Percentiles rank a stretch among this genome's conserved stretches.
These are phyloP conservation scores for Doryteuthis pealeii DNA, from an alignment of 1,140 invertebrate species.

Conservation along the genomic window DNA sequence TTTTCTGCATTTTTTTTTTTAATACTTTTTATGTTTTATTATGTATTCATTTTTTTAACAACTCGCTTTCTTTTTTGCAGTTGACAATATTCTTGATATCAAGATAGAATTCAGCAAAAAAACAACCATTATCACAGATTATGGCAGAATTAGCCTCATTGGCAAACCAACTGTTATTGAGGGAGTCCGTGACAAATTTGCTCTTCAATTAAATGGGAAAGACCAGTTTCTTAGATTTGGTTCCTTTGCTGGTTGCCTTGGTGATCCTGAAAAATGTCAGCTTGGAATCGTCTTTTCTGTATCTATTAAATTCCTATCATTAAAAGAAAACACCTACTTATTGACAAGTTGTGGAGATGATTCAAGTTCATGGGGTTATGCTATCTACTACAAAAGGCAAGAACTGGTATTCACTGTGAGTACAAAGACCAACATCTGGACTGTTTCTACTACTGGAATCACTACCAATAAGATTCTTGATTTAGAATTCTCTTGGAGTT, in stretches of 20 bases:
- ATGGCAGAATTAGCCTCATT: not conserved
- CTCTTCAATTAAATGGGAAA: slow-evolving; percentile 31
- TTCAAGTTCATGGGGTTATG: slow-evolving; percentile 28
- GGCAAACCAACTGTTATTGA: not conserved
- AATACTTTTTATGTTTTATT: too few species aligned
- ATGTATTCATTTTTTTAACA: too few species aligned
- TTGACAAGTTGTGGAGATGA: slow-evolving; percentile 41
- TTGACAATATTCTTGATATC: not conserved
- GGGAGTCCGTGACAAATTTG: not conserved
- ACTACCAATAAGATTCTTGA: slow-evolving; percentile 23
- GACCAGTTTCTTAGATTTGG: slow-evolving; percentile 28
- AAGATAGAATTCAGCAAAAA: not conserved
- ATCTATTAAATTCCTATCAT: slow-evolving; percentile 22
- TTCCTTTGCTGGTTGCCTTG: slow-evolving; percentile 24
- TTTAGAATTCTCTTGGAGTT: slow-evolving; percentile 36
- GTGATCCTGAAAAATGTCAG: slow-evolving; percentile 30
- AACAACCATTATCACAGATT: not conserved
- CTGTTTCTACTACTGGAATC: slow-evolving; percentile 21
- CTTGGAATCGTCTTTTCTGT: slow-evolving; percentile 35
- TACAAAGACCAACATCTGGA: slow-evolving; percentile 36
- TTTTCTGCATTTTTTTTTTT: too few species aligned
- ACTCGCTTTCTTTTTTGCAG: not conserved
- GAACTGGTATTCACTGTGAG: slow-evolving; percentile 30
- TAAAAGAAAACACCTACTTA: slow-evolving; percentile 38
- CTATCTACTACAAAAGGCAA: slow-evolving; percentile 29